Percentiles rank a stretch among this genome's conserved stretches.
These are phyloP conservation scores for Vollenhovia emeryi DNA, from an alignment of 1,140 invertebrate species.

Conservation along the genomic window DNA sequence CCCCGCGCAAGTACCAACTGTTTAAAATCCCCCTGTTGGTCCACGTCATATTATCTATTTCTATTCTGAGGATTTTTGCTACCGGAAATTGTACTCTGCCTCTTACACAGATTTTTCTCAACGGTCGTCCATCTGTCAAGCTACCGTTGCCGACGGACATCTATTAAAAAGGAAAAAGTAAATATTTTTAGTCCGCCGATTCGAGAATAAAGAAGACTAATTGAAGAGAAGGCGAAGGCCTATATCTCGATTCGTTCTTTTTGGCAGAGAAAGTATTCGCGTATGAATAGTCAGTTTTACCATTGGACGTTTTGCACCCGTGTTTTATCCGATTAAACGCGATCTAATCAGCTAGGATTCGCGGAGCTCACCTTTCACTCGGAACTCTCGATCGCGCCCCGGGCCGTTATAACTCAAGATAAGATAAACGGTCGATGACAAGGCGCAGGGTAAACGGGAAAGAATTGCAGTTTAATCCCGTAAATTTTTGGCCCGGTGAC, in stretches of 20 bases:
- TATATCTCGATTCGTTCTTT: background rate
- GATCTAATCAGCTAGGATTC: background rate
- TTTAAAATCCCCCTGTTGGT: too few species aligned
- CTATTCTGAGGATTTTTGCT: too few species aligned
- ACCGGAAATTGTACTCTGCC: too few species aligned
- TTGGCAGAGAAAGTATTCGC: background rate
- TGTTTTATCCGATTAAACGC: constrained; percentile 16
- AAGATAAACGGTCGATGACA: constrained; percentile 46
- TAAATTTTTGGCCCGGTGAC: background rate
- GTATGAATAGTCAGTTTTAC: background rate
- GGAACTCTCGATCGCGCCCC: background rate
- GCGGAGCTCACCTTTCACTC: constrained; percentile 10
- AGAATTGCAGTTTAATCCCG: constrained; percentile 47
- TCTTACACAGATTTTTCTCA: too few species aligned
- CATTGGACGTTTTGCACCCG: background rate
- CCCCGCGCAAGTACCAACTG: too few species aligned
- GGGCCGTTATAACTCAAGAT: constrained; percentile 29
- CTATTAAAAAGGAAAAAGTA: background rate
- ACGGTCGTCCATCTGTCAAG: too few species aligned
- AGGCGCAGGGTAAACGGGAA: constrained; percentile 24
- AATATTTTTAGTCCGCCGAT: background rate
- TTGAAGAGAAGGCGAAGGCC: background rate
- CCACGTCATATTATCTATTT: too few species aligned
- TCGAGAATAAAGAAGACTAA: background rate
- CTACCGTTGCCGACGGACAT: background rate